phyloP scores from a whole-genome alignment of 2,888 invertebrate genomes.

The Netelia fuscicornis region DNA sequence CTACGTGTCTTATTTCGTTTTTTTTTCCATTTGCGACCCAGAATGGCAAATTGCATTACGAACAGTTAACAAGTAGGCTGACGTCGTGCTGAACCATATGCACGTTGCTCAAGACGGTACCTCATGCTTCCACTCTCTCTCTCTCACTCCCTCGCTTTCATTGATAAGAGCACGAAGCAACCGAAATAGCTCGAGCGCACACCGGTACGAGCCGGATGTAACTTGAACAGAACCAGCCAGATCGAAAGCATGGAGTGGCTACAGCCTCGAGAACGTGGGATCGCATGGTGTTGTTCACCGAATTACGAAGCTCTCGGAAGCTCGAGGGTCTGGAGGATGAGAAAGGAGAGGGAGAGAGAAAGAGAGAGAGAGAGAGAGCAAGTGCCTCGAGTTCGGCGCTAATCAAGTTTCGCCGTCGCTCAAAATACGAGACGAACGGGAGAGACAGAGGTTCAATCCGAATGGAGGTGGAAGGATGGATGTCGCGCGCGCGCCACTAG shows the following conservation, averaged over 20 bases:
- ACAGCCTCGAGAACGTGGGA: not conserved
- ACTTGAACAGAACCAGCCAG: constrained; percentile 12
- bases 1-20: too few relatives aligned
- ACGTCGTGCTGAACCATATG: too few relatives aligned
- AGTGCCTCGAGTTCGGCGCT: constrained; percentile 51
- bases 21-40: not conserved
- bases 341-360: not conserved
- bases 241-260: not conserved
- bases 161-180: not conserved
- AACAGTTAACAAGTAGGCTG: not conserved
- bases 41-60: not conserved
- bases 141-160: not conserved
- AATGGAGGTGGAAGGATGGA: constrained; percentile 17
- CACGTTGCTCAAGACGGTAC: too few relatives aligned
- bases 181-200: not conserved
- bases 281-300: constrained; percentile 28
- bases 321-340: not conserved
- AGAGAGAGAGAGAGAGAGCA: not conserved
- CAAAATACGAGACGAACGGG: constrained; percentile 54
- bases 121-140: not conserved
- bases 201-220: not conserved
- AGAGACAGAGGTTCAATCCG: constrained; percentile 43
- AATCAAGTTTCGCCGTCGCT: constrained; percentile 65
- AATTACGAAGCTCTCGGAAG: constrained; percentile 51
- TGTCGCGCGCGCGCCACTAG: constrained; percentile 8